Evolutionary conservation across 2,113 vertebrate species (phyloP), one percentile per base, ranked within the genome.

Genomic region (Haplochromis burtoni): DNA sequence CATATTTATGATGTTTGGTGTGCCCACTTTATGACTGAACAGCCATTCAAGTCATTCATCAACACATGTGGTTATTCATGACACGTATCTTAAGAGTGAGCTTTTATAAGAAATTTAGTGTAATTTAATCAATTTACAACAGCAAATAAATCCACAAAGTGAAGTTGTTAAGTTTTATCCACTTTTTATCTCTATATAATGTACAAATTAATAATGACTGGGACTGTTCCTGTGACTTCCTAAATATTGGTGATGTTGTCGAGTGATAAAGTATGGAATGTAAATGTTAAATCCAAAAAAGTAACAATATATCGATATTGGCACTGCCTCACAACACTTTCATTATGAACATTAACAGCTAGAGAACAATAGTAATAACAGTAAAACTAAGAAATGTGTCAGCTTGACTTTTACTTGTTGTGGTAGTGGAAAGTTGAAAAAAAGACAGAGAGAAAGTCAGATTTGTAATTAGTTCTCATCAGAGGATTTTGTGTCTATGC

Each of bases 371-470:
- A 33, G 71, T 87, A 71, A 86, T 38, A 89, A 29, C 47, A 76
- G 85, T 49, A 29, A 61, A 80, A 79, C 82, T 71, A 26, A 89
- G 51, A 78, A 54, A 89, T 40, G 21, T 59, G 83, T 85, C 82
- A 66, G 83, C 35, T 86, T 38, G 42, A 85, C 68, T 85, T 90
- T 90, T 81, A 87, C 85, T 89, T 88, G 38, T 81, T 80, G 17
- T 80, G 24, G 17, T 87, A 73, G 57, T 73, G 71, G 92, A 90
- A 92, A 91, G 85, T 13, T 16, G 86, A 88, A 89, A 87, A 89
- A 84, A n/a, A 82, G 6, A 57, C 14, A 63, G 53, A 81, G 61
- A 81, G 21, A 85, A 55, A 80, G 17, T 84, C 63, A 53, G 71
- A 66, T 86, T 90, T 86, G 47, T 81, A 71, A 89, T 89, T 68